A percentile compares a stretch with the other conserved stretches of the same genome.
phyloP scores from a whole-genome alignment of 2,888 invertebrate genomes.

The Andrena fulva region DNA sequence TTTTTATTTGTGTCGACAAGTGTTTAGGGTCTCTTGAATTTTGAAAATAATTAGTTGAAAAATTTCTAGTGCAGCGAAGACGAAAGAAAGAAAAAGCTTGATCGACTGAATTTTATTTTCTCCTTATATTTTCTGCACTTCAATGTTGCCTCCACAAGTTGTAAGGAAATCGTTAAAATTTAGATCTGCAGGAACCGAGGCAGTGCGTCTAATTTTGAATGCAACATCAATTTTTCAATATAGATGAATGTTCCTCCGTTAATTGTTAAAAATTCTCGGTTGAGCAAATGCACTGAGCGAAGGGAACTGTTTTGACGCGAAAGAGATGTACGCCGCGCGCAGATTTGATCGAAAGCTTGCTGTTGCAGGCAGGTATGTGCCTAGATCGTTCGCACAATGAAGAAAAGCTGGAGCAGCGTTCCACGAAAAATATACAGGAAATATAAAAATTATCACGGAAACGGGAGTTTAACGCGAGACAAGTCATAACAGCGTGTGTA shows the following conservation, averaged over 20 bases:
- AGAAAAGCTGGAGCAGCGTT: not conserved
- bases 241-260: not conserved
- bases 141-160: not conserved
- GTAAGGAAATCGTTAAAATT: not conserved
- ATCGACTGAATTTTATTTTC: too few species aligned
- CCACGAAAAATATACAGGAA: not conserved
- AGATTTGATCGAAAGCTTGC: not conserved
- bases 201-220: not conserved
- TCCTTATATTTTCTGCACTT: too few species aligned
- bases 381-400: not conserved
- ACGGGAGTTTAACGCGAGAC: not conserved
- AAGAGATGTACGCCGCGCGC: not conserved
- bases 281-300: not conserved
- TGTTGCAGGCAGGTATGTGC: not conserved
- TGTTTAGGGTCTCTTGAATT: too few species aligned
- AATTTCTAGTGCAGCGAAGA: too few species aligned
- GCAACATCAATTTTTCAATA: not conserved
- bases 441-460: constrained; percentile 13
- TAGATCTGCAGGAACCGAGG: not conserved
- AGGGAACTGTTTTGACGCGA: not conserved
- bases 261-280: not conserved
- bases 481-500: not conserved
- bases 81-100: too few species aligned
- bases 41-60: too few species aligned
- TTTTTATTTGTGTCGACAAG: too few species aligned